These are phyloP conservation scores for Acipenser oxyrinchus DNA, from an alignment of 2,797 vertebrate genomes.

Conservation along the genomic window DNA sequence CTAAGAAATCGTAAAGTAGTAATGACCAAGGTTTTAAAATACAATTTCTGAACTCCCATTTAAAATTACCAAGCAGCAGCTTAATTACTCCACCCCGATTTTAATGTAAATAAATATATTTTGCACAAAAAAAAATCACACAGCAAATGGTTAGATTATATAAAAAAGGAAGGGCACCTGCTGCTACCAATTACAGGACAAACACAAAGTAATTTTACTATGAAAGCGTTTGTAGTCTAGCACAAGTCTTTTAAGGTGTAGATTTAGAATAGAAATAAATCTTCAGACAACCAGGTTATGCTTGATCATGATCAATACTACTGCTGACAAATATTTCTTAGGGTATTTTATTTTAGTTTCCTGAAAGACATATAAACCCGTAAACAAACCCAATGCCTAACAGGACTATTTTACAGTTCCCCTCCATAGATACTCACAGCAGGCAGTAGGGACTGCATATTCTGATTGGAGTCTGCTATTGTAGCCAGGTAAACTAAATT, in stretches of 20 bases:
- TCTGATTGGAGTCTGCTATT: conserved; percentile 99
- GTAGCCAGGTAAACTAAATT: conserved; percentile 97
- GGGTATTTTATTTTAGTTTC: neutral
- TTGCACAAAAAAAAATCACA: too few relatives aligned
- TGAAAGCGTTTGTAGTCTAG: too few relatives aligned
- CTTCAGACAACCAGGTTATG: neutral
- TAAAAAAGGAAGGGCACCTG: too few relatives aligned
- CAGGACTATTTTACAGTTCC: neutral
- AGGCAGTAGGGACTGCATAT: conserved; percentile 95
- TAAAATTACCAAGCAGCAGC: too few relatives aligned
- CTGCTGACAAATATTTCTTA: conserved; percentile 1
- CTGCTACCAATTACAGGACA: too few relatives aligned
- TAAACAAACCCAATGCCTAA: neutral
- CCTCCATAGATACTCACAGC: conserved; percentile 75
- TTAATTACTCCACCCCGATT: too few relatives aligned
- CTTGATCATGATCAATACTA: neutral
- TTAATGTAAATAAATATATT: too few relatives aligned
- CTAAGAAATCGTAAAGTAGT: too few relatives aligned
- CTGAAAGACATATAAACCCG: neutral
- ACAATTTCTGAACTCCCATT: too few relatives aligned
- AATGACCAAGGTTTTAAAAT: too few relatives aligned
- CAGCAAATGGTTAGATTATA: too few relatives aligned
- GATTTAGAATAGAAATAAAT: neutral
- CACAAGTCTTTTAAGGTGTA: neutral
- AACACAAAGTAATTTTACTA: too few relatives aligned